Base-by-base conservation (phyloP, 2,113 vertebrate species). In the Cygnus atratus region DNA sequence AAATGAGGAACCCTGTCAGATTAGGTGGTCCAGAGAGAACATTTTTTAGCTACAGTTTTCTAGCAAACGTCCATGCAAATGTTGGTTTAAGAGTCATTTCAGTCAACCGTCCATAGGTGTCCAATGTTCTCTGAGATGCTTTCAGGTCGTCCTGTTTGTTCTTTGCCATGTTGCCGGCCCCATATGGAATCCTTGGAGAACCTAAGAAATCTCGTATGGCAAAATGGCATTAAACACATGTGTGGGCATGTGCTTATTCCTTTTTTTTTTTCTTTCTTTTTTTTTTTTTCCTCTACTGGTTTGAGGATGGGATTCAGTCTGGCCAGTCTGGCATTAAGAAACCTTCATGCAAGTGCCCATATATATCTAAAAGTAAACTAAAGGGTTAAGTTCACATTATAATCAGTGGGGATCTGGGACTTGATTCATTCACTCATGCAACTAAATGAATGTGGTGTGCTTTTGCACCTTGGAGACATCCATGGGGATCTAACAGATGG, bases 341-440 rank as follows among this genome's bases (percentile, higher is more conserved):
- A 25, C 19, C 35, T 72, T 73, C 19, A 18, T 3, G 7, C 33
- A 68, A 21, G 2, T 59, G 16, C 19, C 43, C 24, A 16, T 61
- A 13, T 37, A 4, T 41, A 50, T 50, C 6, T 65, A 50, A 37
- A 28, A 44, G 8, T 81, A n/a, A 79, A 83, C 22, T 71, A 37
- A 62, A 46, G 1, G 3, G 68, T 90, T 89, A 31, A 1, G 0
- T 20, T 80, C 66, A 19, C 16, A 1, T 78, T 63, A n/a, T 39
- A 0, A 1, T 59, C n/a, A 29, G 6, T 0, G 1, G 25, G 9
- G 31, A 24, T 67, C 35, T 39, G 44, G 28, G 33, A 25, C 29
- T 86, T 55, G 21, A 50, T 37, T 72, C 5, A 29, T 29, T 81
- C 92, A 13, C 55, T 93, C 33, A 22, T 33, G 37, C 26, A 70